A percentile compares a stretch with the other conserved stretches of the same genome.
These are phyloP conservation scores for Drosophila nr. medialis DNA, from an alignment of 2,888 invertebrate genomes.

Conservation along the genomic window DNA sequence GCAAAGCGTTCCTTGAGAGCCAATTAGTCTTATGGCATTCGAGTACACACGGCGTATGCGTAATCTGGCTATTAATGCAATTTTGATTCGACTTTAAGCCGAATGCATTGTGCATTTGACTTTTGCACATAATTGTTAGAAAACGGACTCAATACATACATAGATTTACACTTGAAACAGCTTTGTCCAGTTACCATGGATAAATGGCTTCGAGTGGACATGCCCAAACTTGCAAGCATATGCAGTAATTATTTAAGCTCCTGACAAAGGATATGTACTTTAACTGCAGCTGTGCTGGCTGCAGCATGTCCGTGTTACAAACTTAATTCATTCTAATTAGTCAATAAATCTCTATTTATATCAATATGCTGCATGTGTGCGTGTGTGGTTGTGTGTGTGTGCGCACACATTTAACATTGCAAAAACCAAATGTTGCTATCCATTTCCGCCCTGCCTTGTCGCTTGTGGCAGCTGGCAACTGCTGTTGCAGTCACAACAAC, in stretches of 20 bases:
- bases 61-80: conserved; percentile 68
- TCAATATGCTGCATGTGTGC: conserved; percentile 44
- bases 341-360: conserved; percentile 84
- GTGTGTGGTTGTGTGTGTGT: conserved; percentile 15
- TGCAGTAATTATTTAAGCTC: conserved; percentile 9
- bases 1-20: conserved; percentile 45
- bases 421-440: conserved; percentile 44
- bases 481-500: conserved; percentile 23
- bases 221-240: not conserved
- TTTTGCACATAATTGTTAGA: not conserved
- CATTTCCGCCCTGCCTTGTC: conserved; percentile 23
- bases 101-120: conserved; percentile 9
- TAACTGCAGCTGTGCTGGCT: conserved; percentile 34
- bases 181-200: conserved; percentile 9
- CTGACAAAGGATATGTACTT: conserved; percentile 7
- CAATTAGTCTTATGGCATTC: conserved; percentile 70
- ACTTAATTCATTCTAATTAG: conserved; percentile 84
- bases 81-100: conserved; percentile 56
- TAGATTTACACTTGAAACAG: conserved; percentile 2
- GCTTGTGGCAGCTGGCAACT: conserved; percentile 35
- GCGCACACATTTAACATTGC: conserved; percentile 35
- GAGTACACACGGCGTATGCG: conserved; percentile 62
- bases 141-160: not conserved
- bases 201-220: not conserved
- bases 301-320: conserved; percentile 66